Conservation (phyloP, 2,797 vertebrate genomes). For the Chloroceryle amazona region DNA sequence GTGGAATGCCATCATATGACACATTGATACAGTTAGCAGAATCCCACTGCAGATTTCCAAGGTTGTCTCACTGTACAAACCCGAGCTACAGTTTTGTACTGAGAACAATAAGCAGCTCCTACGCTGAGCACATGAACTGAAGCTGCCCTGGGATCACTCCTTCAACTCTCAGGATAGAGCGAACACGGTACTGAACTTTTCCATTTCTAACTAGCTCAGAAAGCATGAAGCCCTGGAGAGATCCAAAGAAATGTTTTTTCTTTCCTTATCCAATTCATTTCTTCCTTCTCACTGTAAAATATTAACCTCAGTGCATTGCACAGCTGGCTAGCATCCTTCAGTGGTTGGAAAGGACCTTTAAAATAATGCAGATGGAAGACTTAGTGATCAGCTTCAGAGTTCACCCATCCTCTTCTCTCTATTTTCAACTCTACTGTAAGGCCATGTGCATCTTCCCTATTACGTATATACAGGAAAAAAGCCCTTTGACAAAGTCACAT, state of each 20-base stretch:
- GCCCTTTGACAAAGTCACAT: not conserved
- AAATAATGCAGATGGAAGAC: not conserved
- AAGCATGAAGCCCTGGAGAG: not conserved
- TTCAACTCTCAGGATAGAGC: not conserved
- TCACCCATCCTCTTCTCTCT: not conserved
- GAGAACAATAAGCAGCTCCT: not conserved
- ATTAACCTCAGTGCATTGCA: not conserved
- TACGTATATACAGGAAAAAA: not conserved
- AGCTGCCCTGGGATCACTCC: not conserved
- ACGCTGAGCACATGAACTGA: not conserved
- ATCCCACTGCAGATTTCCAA: not conserved
- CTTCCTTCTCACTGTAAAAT: not conserved
- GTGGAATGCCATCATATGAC: fast-evolving
- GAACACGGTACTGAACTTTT: not conserved
- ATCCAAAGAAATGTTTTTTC: not conserved
- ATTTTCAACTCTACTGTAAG: not conserved
- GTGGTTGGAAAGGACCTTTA: not conserved
- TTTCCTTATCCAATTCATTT: not conserved
- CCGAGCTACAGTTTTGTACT: fast-evolving
- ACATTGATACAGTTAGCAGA: not conserved
- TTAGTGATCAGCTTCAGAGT: not conserved
- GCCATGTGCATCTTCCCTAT: not conserved
- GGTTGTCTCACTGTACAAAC: not conserved
- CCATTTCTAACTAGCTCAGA: not conserved
- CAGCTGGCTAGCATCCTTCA: not conserved